Percentiles rank a stretch among this genome's conserved stretches.
Evolutionary conservation across 2,113 vertebrate genomes (phyloP).

Genomic region (Prolemur simus): DNA sequence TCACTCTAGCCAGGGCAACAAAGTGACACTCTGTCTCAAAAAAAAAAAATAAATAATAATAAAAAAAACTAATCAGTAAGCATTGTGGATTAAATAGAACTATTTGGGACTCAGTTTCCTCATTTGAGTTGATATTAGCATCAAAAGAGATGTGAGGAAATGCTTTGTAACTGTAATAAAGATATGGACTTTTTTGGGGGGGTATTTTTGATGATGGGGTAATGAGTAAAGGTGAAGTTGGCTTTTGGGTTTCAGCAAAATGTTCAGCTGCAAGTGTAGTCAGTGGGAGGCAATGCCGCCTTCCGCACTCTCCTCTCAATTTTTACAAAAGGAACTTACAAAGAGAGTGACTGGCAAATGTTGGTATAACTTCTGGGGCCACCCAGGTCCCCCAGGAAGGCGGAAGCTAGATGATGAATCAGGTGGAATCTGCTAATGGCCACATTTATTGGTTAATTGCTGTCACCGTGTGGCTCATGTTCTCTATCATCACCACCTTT

Average conservation of each 20-base stretch:
- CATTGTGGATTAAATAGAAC: neutral
- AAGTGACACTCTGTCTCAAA: too few relatives aligned
- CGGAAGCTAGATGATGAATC: neutral
- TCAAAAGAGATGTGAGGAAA: neutral
- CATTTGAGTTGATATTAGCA: neutral
- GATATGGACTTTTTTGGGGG: neutral
- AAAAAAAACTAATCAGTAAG: neutral
- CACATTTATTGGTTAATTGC: neutral
- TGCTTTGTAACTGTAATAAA: neutral
- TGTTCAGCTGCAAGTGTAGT: neutral
- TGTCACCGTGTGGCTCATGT: fast-evolving
- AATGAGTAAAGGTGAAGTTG: neutral
- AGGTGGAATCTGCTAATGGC: neutral
- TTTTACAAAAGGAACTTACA: neutral
- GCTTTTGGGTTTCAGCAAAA: neutral
- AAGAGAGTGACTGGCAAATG: neutral
- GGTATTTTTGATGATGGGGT: neutral
- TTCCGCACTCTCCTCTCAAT: neutral
- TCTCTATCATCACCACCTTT: neutral
- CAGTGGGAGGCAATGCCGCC: fast-evolving
- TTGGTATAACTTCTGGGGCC: neutral
- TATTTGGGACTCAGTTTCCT: neutral
- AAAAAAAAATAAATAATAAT: too few relatives aligned
- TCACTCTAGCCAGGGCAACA: too few relatives aligned
- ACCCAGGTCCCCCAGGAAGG: neutral